phyloP scores from a whole-genome alignment of 2,113 vertebrate species.

The Gyps fulvus region DNA sequence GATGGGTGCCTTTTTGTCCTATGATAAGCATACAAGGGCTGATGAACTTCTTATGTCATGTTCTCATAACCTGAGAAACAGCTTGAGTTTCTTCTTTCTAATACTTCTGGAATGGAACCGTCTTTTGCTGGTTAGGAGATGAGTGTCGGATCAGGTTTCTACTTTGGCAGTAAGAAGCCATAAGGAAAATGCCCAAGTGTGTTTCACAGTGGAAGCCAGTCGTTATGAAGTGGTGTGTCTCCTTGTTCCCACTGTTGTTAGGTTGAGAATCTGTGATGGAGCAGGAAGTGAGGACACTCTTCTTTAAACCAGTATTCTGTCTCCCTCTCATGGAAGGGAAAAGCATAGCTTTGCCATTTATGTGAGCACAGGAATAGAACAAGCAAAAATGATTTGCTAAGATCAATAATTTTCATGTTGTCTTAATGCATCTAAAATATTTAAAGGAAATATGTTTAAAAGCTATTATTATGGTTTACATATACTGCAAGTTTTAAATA shows the following conservation, averaged over 20 bases:
- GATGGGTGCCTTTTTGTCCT: not conserved
- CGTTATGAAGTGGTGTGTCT: fast-evolving
- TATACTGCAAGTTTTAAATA: slow-evolving; percentile 64
- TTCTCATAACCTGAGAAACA: slow-evolving; percentile 23
- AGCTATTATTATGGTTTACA: slow-evolving; percentile 65
- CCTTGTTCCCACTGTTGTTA: not conserved
- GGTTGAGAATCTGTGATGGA: not conserved
- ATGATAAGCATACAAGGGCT: not conserved
- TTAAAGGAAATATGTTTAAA: slow-evolving; percentile 73
- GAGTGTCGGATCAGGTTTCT: not conserved
- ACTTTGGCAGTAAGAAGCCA: not conserved
- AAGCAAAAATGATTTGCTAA: slow-evolving; percentile 55
- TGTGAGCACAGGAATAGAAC: not conserved
- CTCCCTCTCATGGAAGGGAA: slow-evolving; percentile 67
- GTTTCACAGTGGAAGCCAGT: not conserved
- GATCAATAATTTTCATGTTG: slow-evolving; percentile 66
- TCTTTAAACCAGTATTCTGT: not conserved
- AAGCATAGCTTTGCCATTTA: not conserved
- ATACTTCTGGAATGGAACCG: not conserved
- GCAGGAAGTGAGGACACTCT: not conserved
- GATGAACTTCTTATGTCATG: not conserved
- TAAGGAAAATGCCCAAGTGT: not conserved
- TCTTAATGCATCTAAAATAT: slow-evolving; percentile 67
- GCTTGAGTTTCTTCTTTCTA: not conserved
- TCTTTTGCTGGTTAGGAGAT: not conserved